Conservation (phyloP, 2,113 vertebrate species). For the Mandrillus leucophaeus region DNA sequence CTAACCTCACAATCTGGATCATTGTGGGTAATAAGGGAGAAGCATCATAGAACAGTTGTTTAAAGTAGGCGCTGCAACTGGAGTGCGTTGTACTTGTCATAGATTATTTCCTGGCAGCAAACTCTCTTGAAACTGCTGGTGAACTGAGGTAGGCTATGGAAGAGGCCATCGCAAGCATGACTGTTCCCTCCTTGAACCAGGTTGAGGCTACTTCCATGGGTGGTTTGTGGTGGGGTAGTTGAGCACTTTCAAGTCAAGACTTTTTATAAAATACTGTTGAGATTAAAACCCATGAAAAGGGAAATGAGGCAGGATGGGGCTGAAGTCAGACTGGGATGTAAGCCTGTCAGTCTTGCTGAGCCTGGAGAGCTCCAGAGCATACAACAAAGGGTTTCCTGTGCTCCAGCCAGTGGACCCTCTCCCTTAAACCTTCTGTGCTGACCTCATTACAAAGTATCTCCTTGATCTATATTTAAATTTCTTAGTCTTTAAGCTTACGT, state of each 20-base stretch:
- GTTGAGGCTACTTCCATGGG: background rate
- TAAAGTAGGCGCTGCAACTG: background rate
- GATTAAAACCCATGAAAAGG: background rate
- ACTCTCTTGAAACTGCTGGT: background rate
- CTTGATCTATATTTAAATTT: background rate
- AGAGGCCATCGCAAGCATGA: background rate
- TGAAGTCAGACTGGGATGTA: background rate
- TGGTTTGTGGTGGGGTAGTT: accelerated
- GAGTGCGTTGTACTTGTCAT: background rate
- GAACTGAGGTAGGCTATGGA: background rate
- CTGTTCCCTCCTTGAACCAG: accelerated
- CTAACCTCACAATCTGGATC: background rate
- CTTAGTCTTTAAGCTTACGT: background rate
- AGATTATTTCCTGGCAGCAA: background rate
- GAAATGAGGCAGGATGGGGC: too few species aligned
- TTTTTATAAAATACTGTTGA: background rate
- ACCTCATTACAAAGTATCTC: background rate
- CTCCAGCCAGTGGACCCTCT: background rate
- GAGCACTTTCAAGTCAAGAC: background rate
- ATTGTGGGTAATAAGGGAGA: background rate
- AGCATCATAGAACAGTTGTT: too few species aligned
- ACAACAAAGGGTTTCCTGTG: background rate
- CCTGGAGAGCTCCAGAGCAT: background rate
- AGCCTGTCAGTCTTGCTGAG: background rate
- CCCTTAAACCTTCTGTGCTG: background rate